A percentile compares a stretch with the other conserved stretches of the same genome.
Conservation (phyloP, 2,797 vertebrate species). For the Arctocebus calabarensis region DNA sequence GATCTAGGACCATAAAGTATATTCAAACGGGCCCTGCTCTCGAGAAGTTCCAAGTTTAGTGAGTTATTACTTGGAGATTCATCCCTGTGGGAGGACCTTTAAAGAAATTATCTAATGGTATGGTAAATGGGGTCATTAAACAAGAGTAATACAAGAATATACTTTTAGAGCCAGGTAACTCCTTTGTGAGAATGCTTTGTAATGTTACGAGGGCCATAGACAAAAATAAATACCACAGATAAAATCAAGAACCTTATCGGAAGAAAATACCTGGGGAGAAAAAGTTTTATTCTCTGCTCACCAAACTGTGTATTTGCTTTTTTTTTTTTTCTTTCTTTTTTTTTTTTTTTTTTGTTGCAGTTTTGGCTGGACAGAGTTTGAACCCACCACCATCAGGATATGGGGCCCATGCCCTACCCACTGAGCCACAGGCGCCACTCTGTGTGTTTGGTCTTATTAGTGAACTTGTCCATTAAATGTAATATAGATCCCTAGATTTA, state of each 20-base stretch:
- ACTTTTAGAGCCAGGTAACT: conserved; percentile 57
- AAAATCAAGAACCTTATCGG: conserved; percentile 63
- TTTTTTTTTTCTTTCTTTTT: too few relatives aligned
- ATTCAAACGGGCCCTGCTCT: neutral
- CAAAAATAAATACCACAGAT: conserved; percentile 48
- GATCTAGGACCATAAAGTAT: neutral
- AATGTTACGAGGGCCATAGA: conserved; percentile 41
- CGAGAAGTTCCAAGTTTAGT: conserved; percentile 34
- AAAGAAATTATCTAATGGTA: conserved; percentile 61
- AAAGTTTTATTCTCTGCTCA: conserved; percentile 26
- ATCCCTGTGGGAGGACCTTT: conserved; percentile 32
- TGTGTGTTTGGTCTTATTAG: too few relatives aligned
- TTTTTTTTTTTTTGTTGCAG: too few relatives aligned
- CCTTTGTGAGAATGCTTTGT: conserved; percentile 48
- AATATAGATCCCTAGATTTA: too few relatives aligned
- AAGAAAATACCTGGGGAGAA: conserved; percentile 24
- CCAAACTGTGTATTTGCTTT: neutral
- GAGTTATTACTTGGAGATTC: conserved; percentile 35
- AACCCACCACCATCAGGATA: too few relatives aligned
- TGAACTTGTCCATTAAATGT: too few relatives aligned
- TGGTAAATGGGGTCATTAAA: conserved; percentile 41
- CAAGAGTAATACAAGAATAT: conserved; percentile 27
- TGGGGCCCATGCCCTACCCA: too few relatives aligned
- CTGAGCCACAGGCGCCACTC: too few relatives aligned
- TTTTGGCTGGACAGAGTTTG: too few relatives aligned